phyloP scores from a whole-genome alignment of 1,140 invertebrate species.

The Rhizoglyphus robini region DNA sequence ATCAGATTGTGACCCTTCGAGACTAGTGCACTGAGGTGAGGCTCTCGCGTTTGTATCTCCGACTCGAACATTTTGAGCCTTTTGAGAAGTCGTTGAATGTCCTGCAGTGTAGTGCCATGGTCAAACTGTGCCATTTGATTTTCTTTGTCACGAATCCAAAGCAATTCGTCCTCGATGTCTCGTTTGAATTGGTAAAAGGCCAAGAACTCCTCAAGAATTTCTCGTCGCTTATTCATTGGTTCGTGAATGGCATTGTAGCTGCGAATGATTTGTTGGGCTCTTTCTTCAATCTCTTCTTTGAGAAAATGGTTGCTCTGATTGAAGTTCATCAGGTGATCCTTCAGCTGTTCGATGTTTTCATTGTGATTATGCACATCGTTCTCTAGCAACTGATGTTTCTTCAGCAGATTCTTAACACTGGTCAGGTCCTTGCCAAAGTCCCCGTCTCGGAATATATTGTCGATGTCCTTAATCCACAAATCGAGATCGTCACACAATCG shows the following conservation, averaged over 20 bases:
- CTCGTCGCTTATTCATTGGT: slow-evolving; percentile 70
- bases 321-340: slow-evolving; percentile 82
- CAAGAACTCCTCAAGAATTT: slow-evolving; percentile 94
- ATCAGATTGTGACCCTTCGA: slow-evolving; percentile 89
- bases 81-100: slow-evolving; percentile 93
- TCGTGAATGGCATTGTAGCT: slow-evolving; percentile 64
- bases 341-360: slow-evolving; percentile 74
- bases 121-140: slow-evolving; percentile 75
- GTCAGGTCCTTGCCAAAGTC: slow-evolving; percentile 88
- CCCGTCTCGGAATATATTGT: slow-evolving; percentile 89
- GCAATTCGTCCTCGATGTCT: slow-evolving; percentile 94
- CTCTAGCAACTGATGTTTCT: slow-evolving; percentile 94
- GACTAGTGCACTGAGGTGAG: slow-evolving; percentile 76
- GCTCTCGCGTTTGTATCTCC: slow-evolving; percentile 97
- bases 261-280: slow-evolving; percentile 43
- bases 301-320: slow-evolving; percentile 87
- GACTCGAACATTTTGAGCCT: slow-evolving; percentile 87
- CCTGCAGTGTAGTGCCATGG: slow-evolving; percentile 87
- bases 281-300: slow-evolving; percentile 56
- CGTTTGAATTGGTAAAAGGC: slow-evolving; percentile 92
- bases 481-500: slow-evolving; percentile 97
- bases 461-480: slow-evolving; percentile 93
- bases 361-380: slow-evolving; percentile 91
- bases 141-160: slow-evolving; percentile 97
- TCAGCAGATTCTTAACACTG: slow-evolving; percentile 95